Conservation (phyloP, 2,888 invertebrate species). For the Plebejus anna region DNA sequence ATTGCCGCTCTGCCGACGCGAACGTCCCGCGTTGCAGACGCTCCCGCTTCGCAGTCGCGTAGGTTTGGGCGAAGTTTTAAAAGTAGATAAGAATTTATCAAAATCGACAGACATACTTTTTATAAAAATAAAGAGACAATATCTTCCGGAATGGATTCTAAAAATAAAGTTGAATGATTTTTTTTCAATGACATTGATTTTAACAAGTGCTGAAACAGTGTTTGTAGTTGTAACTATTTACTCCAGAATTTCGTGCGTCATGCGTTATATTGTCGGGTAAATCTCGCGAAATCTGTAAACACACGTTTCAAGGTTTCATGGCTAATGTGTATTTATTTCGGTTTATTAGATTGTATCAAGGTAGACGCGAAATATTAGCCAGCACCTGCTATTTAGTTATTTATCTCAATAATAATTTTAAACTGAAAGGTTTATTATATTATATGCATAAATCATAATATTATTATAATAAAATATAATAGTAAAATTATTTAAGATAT, state of each 20-base stretch:
- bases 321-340: constrained; percentile 15
- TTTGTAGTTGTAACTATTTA: constrained; percentile 1
- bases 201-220: background rate
- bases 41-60: too few species aligned
- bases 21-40: too few species aligned
- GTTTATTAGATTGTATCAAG: constrained; percentile 16
- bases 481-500: too few species aligned
- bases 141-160: background rate
- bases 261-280: background rate
- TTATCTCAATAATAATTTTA: background rate
- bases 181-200: background rate
- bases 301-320: constrained; percentile 7
- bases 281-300: constrained; percentile 19
- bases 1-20: too few species aligned
- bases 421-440: background rate
- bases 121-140: background rate
- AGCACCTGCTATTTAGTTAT: background rate
- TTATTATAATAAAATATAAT: too few species aligned
- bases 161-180: background rate
- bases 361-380: background rate
- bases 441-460: too few species aligned
- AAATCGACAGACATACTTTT: too few species aligned
- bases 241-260: constrained; percentile 7
- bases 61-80: too few species aligned
- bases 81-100: background rate